Base-by-base conservation (phyloP, 1,140 invertebrate genomes). In the Drepana arcuata region DNA sequence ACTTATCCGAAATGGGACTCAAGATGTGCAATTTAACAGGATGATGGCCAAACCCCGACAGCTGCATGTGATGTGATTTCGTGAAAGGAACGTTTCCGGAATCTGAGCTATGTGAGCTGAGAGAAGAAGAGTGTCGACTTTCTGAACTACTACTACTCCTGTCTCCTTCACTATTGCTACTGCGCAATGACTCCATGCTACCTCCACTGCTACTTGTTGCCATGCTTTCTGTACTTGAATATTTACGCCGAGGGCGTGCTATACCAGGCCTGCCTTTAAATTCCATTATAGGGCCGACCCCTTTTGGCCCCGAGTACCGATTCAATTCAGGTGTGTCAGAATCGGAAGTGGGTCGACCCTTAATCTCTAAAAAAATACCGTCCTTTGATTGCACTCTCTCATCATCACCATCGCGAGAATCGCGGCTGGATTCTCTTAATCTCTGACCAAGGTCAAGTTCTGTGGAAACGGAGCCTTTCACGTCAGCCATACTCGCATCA, bases 1-100 rank as follows among this genome's bases (percentile, higher is more conserved):
- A 94, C 65, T 95, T 95, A 72, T 95, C 93, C 14, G 93, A 95
- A 55, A 95, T 95, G 3, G 93, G 93, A 36, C 93, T 95, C 9
- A 95, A 84, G 53, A 95, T 93, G 64, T 94, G 92, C 44, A 94
- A 70, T 63, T 94, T 93, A 60, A 86, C 87, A 6, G 88, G 86
- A 62, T 91, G 89, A 43, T 88, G 86, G 10, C 87, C 85, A 54
- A 89, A 91, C 28, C 87, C 88, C 41, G 88, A 86, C 42, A 89
- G 61, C 42, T 87, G 87, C 37, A 85, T 82, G 33, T 87, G 85
- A 54, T 88, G 86, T 29, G 84, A 87, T 37, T 86, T 85, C 16
- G 84, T 85, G 45, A 86, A 86, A 21, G 80, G 85, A 26, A 84
- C 85, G 63, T 87, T 86, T 45, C 89, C 88, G 25, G 90, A 92